Base-by-base conservation (phyloP, 1,140 invertebrate genomes). In the Ladona fulva region DNA sequence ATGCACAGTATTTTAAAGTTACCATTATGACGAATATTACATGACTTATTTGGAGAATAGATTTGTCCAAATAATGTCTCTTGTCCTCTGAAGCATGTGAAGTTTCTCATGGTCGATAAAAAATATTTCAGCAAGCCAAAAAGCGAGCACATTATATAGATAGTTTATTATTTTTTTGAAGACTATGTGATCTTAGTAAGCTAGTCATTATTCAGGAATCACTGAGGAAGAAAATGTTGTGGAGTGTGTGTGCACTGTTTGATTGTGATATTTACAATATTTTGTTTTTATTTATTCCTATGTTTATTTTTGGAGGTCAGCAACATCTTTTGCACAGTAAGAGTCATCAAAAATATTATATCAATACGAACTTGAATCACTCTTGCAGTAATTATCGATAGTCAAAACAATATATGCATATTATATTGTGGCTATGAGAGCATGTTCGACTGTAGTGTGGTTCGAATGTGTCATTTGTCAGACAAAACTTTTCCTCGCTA, bases 121-220 rank as follows among this genome's bases (percentile, higher is more conserved):
- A n/a, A 19, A 22, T 66, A 66, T 66, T 66, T 22, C 52, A 16
- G n/a, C n/a, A 22, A 66, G 52, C n/a, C 52, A 66, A 19, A n/a
- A 66, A 66, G 52, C n/a, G 12, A 66, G 16, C n/a, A 66, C 52
- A 19, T 66, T 22, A 66, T 66, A 5, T 66, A 66, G 52, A 22
- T 66, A 66, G 52, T 66, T 66, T 37, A 37, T 66, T 66, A 66
- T 66, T 66, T 37, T n/a, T 66, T 66, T 66, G 52, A 66, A 66
- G 52, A 22, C 52, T 66, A 66, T 66, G 52, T 66, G 52, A 66
- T 66, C n/a, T 16, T 66, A 66, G 52, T 66, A 22, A 66, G 52
- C 52, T 66, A 66, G 52, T 66, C 52, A 66, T 66, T 66, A 66
- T 66, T 66, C 52, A 66, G 52, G 52, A 66, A 66, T 66, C 52